Percentiles rank a stretch among this genome's conserved stretches.
These are phyloP conservation scores for Globicephala melas DNA, from an alignment of 2,113 vertebrate species.

Conservation along the genomic window DNA sequence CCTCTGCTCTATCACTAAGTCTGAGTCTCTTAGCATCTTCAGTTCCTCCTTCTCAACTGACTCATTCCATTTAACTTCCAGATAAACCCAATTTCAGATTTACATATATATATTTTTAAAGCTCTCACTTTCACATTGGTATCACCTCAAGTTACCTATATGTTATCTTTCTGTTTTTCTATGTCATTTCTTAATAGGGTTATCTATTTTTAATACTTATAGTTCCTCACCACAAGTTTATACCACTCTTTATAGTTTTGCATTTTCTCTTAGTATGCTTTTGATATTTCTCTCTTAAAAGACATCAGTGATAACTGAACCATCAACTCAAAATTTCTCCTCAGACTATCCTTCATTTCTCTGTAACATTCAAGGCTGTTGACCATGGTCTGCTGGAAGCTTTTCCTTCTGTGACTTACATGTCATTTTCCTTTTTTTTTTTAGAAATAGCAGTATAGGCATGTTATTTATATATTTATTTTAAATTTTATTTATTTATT, in stretches of 20 bases:
- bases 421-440: neutral
- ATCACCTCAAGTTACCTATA: neutral
- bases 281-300: conserved; percentile 30
- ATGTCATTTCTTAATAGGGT: neutral
- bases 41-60: neutral
- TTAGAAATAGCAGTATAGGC: no score
- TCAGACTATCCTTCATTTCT: neutral
- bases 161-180: neutral
- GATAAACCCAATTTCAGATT: neutral
- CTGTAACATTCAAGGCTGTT: neutral
- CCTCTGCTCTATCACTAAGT: neutral
- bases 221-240: neutral
- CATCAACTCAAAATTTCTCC: neutral
- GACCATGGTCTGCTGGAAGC: neutral
- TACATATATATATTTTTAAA: neutral
- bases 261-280: neutral
- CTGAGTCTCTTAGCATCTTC: neutral
- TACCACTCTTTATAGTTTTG: neutral
- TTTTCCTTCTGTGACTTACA: neutral
- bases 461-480: no score
- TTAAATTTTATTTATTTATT: no score
- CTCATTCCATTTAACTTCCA: neutral
- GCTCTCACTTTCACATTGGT: neutral
- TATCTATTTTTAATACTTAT: neutral
- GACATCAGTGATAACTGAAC: neutral